Base-by-base conservation (phyloP, 2,888 invertebrate genomes). In the Cybosia mesomella region DNA sequence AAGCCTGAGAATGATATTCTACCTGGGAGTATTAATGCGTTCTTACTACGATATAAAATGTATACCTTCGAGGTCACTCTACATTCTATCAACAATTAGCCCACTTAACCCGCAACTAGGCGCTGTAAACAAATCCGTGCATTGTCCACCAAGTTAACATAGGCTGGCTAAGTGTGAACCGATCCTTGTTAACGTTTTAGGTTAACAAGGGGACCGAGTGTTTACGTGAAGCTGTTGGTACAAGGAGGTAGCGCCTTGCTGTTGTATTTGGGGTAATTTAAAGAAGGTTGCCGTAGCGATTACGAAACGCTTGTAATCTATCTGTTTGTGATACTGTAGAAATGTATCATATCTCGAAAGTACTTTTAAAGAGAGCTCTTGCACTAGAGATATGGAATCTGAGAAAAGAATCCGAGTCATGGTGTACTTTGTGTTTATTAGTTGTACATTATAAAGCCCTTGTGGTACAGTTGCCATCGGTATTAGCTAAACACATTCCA, bases 111-210 rank as follows among this genome's bases (percentile, higher is more conserved):
- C 73, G 88, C 92, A 92, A 93, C 92, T 93, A 94, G 94, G 89
- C 91, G 89, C 72, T 77, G 92, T 87, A 93, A 93, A 92, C 92
- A 92, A 82, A 87, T 85, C 90, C 85, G 58, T 81, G 88, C 94
- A 94, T 95, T 95, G 94, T 94, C 93, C 92, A 85, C 89, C 75
- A 77, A 75, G 88, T 94, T 95, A 94, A 85, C 91, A 81, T 68
- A 75, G 67, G 62, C 65, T 72, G 75, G 92, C 94, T 94, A 95
- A 95, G 93, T 94, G 93, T 89, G 89, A 82, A 79, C 83, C 91
- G 93, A 93, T 93, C 92, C 94, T 95, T 91, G 93, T 94, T 94
- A 94, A 94, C 90, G 87, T 88, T 87, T 92, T 90, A 89, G 91
- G 91, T 92, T 94, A 94, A 94, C 94, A 93, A 92, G 92, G 83